Evolutionary conservation across 2,797 vertebrate genomes (phyloP).

Genomic region (Phoebastria nigripes): DNA sequence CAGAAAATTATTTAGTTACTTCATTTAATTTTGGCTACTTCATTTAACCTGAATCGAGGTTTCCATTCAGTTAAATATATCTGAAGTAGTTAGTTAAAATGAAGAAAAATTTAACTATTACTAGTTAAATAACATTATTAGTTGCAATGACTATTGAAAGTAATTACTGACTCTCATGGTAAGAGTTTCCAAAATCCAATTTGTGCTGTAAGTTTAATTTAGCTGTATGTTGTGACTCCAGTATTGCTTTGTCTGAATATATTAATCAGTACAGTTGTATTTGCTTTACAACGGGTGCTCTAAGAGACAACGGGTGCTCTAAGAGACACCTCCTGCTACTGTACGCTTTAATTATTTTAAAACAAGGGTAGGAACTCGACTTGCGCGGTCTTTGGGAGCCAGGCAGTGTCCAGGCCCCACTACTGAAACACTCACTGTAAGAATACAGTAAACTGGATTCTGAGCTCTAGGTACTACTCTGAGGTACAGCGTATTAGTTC

Average conservation of each 20-base stretch:
- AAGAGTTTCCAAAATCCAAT: not conserved
- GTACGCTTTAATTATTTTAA: accelerated
- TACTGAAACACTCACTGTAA: not conserved
- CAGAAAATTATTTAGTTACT: not conserved
- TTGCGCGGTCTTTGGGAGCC: not conserved
- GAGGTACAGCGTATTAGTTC: not conserved
- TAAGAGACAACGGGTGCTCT: not conserved
- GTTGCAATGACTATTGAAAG: not conserved
- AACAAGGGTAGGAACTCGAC: not conserved
- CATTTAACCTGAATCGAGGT: not conserved
- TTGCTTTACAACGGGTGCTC: not conserved
- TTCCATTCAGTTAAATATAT: not conserved
- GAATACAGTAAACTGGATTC: not conserved
- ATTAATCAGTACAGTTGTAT: accelerated
- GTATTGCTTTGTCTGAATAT: not conserved
- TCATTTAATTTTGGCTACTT: not conserved
- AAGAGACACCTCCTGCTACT: not conserved
- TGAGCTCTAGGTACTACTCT: not conserved
- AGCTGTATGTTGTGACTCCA: not conserved
- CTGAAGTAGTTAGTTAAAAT: not conserved
- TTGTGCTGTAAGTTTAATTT: accelerated
- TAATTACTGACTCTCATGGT: accelerated
- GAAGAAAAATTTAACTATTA: not conserved
- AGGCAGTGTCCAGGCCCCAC: not conserved
- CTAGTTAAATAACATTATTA: too few species aligned